These are phyloP conservation scores for Hylia prasina DNA, from an alignment of 2,113 vertebrate species.

Conservation along the genomic window DNA sequence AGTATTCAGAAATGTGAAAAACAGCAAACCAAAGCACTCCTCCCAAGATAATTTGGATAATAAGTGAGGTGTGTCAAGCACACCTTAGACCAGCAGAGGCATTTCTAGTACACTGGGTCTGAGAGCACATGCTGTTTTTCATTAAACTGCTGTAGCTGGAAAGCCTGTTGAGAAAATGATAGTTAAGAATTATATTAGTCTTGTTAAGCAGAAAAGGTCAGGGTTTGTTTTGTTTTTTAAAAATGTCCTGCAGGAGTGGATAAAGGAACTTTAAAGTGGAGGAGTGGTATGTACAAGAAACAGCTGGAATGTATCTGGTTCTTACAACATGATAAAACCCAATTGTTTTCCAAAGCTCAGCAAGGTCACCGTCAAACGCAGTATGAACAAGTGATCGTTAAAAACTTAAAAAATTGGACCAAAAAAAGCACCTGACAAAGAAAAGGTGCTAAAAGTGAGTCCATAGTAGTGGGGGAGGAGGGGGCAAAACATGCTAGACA, in stretches of 20 bases:
- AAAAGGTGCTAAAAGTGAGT: background rate
- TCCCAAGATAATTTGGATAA: background rate
- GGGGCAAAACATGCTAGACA: background rate
- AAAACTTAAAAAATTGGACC: background rate
- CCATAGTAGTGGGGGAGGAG: fast-evolving
- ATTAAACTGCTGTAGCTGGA: background rate
- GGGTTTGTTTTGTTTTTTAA: background rate
- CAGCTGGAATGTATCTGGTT: conserved; percentile 27
- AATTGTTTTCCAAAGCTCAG: background rate
- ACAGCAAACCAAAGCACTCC: background rate
- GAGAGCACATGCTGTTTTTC: background rate
- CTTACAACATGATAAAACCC: background rate
- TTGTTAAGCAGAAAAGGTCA: background rate
- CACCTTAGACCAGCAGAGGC: background rate
- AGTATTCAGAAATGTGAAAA: background rate
- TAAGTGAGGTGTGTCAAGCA: background rate
- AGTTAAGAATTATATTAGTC: background rate
- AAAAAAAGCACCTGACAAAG: background rate
- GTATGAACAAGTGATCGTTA: background rate
- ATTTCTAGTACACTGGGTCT: background rate
- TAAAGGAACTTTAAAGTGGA: background rate
- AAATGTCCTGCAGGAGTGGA: background rate
- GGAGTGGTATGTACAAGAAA: background rate
- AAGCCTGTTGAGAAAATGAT: background rate
- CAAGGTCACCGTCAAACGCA: background rate